Evolutionary conservation across 2,113 vertebrate genomes (phyloP).

Genomic region (Pseudopipra pipra): DNA sequence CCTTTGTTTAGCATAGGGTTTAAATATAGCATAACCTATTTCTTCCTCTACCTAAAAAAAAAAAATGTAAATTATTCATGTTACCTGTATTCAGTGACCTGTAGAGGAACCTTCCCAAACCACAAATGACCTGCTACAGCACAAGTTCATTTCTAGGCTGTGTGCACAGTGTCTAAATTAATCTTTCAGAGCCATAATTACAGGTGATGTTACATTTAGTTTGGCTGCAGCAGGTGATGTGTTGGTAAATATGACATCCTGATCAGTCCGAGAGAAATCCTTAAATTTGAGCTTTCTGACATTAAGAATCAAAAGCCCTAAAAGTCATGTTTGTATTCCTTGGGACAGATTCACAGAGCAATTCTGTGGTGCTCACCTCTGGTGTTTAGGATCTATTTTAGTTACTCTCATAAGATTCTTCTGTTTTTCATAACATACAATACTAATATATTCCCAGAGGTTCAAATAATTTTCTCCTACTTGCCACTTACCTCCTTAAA

Average conservation of each 20-base stretch:
- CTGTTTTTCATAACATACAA: neutral
- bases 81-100: slow-evolving; percentile 61
- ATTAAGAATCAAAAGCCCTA: neutral
- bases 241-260: slow-evolving; percentile 32
- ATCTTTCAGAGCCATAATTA: slow-evolving; percentile 51
- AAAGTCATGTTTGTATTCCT: neutral
- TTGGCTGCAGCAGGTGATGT: slow-evolving; percentile 45
- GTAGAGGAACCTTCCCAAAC: slow-evolving; percentile 32
- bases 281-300: slow-evolving; percentile 3
- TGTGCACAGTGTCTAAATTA: slow-evolving; percentile 17
- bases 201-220: slow-evolving; percentile 39
- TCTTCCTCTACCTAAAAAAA: slow-evolving; percentile 26
- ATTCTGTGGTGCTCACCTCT: neutral
- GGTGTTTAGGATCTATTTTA: neutral
- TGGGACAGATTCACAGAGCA: neutral
- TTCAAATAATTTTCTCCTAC: neutral
- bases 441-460: neutral
- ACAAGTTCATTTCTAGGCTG: neutral
- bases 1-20: slow-evolving; percentile 47
- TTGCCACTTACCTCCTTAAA: neutral
- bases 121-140: slow-evolving; percentile 3
- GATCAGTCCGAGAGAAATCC: slow-evolving; percentile 25
- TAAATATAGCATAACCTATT: slow-evolving; percentile 32
- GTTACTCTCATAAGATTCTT: neutral
- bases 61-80: slow-evolving; percentile 24